Conservation (phyloP, 2,888 invertebrate genomes). For the Cephus sareptanus region DNA sequence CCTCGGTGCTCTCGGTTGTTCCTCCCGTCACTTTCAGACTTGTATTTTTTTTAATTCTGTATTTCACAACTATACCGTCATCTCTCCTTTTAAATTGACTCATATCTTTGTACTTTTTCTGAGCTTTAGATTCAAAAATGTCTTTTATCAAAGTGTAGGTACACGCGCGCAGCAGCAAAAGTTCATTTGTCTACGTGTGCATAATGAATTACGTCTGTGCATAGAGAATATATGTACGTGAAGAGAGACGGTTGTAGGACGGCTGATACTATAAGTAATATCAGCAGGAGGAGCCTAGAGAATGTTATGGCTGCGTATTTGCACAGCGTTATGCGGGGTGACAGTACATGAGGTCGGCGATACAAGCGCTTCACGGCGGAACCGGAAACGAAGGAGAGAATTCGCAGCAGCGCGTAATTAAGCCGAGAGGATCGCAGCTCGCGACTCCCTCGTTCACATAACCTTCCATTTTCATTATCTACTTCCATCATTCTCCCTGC, state of each 20-base stretch:
- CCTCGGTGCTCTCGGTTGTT: not conserved
- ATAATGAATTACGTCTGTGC: too few species aligned
- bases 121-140: not conserved
- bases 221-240: not conserved
- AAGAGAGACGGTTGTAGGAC: not conserved
- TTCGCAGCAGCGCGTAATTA: not conserved
- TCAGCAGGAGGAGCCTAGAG: not conserved
- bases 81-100: not conserved
- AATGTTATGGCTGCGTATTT: not conserved
- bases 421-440: not conserved
- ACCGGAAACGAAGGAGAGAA: not conserved
- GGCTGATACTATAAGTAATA: not conserved
- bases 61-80: not conserved
- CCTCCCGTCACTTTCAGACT: not conserved
- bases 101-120: not conserved
- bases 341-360: not conserved
- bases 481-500: not conserved
- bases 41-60: not conserved
- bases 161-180: not conserved
- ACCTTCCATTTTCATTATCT: not conserved
- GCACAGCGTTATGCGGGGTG: not conserved
- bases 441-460: not conserved
- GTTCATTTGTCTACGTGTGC: not conserved
- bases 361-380: not conserved
- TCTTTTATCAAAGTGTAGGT: not conserved